Evolutionary conservation across 2,113 vertebrate genomes (phyloP).

Genomic region (Corythoichthys haematopterus): DNA sequence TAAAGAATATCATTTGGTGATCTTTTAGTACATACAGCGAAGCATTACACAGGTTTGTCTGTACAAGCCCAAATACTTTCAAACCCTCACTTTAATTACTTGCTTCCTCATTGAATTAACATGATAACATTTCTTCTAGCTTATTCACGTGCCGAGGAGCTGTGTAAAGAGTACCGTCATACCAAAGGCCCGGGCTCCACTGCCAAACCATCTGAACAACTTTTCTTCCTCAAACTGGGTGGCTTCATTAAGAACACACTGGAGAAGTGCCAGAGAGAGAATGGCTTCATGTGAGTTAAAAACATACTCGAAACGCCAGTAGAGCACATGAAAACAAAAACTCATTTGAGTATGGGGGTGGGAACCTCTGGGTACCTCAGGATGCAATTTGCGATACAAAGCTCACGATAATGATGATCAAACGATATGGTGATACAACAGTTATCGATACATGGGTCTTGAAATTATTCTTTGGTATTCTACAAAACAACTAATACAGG

Average conservation of each 20-base stretch:
- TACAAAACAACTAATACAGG: no score
- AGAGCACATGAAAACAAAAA: neutral
- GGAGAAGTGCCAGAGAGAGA: conserved; percentile 95
- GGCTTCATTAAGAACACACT: conserved; percentile 85
- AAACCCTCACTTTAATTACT: neutral
- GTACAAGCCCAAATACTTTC: neutral
- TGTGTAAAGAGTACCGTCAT: conserved; percentile 97
- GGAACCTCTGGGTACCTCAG: no score
- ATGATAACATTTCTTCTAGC: conserved; percentile 57
- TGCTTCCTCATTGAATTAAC: conserved; percentile 6
- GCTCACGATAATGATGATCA: no score
- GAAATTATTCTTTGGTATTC: no score
- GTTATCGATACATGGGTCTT: no score
- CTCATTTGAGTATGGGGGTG: no score
- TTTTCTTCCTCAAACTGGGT: conserved; percentile 94
- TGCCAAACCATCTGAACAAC: conserved; percentile 91
- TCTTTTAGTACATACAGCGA: neutral
- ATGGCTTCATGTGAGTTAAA: conserved; percentile 92
- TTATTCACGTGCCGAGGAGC: conserved; percentile 83
- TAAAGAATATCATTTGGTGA: no score
- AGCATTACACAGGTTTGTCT: neutral
- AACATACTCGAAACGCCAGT: neutral
- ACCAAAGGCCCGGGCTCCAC: conserved; percentile 92
- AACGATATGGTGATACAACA: no score
- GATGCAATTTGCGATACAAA: no score